Evolutionary conservation across 1,140 invertebrate genomes (phyloP).

Genomic region (Aphidius ervi): DNA sequence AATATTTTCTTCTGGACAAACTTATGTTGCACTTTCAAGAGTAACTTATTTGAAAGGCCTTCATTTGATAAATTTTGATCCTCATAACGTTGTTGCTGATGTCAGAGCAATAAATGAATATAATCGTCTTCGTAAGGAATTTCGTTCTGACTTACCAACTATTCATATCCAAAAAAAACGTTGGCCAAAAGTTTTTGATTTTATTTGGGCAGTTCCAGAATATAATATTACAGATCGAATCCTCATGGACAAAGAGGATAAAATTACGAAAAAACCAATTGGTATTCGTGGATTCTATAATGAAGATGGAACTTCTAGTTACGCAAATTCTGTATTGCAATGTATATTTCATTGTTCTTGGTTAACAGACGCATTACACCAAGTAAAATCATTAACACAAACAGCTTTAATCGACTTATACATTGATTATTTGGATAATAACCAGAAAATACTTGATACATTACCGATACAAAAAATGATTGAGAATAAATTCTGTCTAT

Average conservation of each 20-base stretch:
- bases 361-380: too few relatives aligned
- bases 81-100: constrained; percentile 25
- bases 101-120: constrained; percentile 32
- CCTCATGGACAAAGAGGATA: background rate
- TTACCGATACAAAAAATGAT: too few relatives aligned
- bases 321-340: background rate
- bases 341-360: constrained; percentile 5
- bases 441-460: too few relatives aligned
- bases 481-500: too few relatives aligned
- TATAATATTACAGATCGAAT: background rate
- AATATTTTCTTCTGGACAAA: constrained; percentile 36
- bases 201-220: background rate
- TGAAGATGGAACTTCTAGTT: background rate
- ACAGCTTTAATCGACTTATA: too few relatives aligned
- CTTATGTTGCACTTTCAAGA: constrained; percentile 41
- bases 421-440: too few relatives aligned
- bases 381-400: too few relatives aligned
- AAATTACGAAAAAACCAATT: background rate
- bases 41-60: constrained; percentile 35
- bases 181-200: background rate
- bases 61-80: constrained; percentile 38
- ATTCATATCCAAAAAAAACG: background rate
- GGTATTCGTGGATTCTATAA: background rate
- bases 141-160: constrained; percentile 23
- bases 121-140: constrained; percentile 30